Conservation (phyloP, 2,113 vertebrate species). For the Drymodes brunneopygia region DNA sequence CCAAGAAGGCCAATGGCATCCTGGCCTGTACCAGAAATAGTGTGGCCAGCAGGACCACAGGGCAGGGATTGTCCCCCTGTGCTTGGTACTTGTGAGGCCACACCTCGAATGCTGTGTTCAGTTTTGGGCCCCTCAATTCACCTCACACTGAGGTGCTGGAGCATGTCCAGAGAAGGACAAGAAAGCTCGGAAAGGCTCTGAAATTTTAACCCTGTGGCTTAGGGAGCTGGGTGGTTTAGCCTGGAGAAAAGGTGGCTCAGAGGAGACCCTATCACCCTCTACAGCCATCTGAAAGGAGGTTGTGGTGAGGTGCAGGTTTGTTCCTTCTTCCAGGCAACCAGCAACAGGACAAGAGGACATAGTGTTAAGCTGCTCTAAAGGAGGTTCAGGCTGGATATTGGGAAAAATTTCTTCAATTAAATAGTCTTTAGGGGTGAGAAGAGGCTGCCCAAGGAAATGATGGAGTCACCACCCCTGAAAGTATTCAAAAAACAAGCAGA, state of each 20-base stretch:
- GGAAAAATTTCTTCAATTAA: neutral
- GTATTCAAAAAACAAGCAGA: neutral
- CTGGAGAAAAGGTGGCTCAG: neutral
- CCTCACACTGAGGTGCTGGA: neutral
- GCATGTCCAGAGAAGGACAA: fast-evolving
- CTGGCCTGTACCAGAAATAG: neutral
- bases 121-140: neutral
- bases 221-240: neutral
- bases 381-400: neutral
- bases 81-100: fast-evolving
- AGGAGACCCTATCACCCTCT: neutral
- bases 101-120: neutral
- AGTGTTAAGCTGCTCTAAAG: neutral
- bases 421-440: neutral
- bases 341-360: neutral
- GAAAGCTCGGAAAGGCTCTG: neutral
- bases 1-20: too few species aligned
- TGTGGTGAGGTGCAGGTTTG: neutral
- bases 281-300: neutral
- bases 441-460: neutral
- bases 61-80: neutral
- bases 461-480: neutral
- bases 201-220: neutral
- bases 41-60: neutral
- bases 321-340: neutral